Evolutionary conservation across 2,888 invertebrate genomes (phyloP).

Genomic region (Epirrhoe alternata): DNA sequence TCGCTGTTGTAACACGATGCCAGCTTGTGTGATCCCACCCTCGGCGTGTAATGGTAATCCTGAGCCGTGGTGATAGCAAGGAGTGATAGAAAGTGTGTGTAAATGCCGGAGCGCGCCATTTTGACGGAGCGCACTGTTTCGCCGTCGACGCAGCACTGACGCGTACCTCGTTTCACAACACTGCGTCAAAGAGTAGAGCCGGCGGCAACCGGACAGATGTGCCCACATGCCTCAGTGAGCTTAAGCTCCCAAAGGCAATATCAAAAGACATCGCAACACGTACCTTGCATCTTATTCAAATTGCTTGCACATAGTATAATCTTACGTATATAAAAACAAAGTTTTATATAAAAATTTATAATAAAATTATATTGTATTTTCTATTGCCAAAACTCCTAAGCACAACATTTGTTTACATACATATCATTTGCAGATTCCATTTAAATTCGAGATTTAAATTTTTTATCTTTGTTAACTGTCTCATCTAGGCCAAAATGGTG

Average conservation of each 20-base stretch:
- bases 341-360: not conserved
- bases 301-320: not conserved
- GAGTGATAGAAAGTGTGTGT: constrained; percentile 63
- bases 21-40: constrained; percentile 70
- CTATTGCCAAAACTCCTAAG: too few relatives aligned
- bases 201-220: constrained; percentile 11
- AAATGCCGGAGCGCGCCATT: constrained; percentile 70
- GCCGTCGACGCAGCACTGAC: constrained; percentile 75
- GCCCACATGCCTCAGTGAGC: constrained; percentile 28
- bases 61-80: constrained; percentile 61
- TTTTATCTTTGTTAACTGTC: constrained; percentile 4
- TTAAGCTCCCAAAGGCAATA: not conserved
- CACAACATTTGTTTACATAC: too few relatives aligned
- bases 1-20: constrained; percentile 75
- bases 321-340: not conserved
- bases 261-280: not conserved
- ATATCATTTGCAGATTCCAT: too few relatives aligned
- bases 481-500: constrained; percentile 50
- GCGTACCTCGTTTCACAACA: constrained; percentile 74
- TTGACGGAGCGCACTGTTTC: constrained; percentile 64
- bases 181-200: constrained; percentile 63
- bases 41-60: constrained; percentile 69
- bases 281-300: not conserved
- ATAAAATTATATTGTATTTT: too few relatives aligned
- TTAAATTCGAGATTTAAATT: too few relatives aligned